Base-by-base conservation (phyloP, 2,797 vertebrate genomes). In the Ctenopoma kingsleyae region DNA sequence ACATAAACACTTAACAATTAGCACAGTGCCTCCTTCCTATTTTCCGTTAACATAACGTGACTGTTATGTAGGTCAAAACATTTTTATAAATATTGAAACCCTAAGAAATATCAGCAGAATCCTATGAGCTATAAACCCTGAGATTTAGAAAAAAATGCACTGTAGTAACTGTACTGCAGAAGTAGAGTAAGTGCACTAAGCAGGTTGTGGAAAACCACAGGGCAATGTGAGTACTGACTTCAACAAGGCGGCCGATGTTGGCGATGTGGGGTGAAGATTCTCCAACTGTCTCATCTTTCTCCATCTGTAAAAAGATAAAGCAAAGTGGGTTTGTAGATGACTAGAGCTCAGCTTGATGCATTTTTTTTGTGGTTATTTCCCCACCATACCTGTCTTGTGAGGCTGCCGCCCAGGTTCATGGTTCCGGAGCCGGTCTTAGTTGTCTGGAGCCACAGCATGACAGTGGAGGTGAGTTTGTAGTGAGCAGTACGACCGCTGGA, bases 381-480 rank as follows among this genome's bases (percentile, higher is more conserved):
- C 47, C 23, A 49, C 17, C 13, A 0, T 90, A 99, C 98, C 97
- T 99, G 98, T 96, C 98, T 96, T 83, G 98, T 99, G 8, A 99
- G 97, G 91, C 98, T 99, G 80, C 98, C 98, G 1, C 98, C 97
- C 1, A 99, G 95, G 93, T 99, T 99, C 97, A 99, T 99, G 80
- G 98, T 99, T 49, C 98, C 98, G 0, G 98, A 99, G 72, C 96
- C 97, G 0, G 95, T 96, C 87, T 99, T 99, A 64, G 97, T 99
- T 78, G 98, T 99, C 87, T 99, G 98, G 88, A 99, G 96, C 98
- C 98, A 99, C 78, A 99, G 94, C 98, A 99, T 99, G 92, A 99
- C 98, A 0, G 98, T 99, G 82, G 98, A 99, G 89, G 98, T 99
- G 94, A 99, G 94, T 93, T 99, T 99, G 92, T 99, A 99, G 90